Evolutionary conservation across 2,113 vertebrate species (phyloP), one percentile per base, ranked within the genome.

Genomic region (Odocoileus virginianus): DNA sequence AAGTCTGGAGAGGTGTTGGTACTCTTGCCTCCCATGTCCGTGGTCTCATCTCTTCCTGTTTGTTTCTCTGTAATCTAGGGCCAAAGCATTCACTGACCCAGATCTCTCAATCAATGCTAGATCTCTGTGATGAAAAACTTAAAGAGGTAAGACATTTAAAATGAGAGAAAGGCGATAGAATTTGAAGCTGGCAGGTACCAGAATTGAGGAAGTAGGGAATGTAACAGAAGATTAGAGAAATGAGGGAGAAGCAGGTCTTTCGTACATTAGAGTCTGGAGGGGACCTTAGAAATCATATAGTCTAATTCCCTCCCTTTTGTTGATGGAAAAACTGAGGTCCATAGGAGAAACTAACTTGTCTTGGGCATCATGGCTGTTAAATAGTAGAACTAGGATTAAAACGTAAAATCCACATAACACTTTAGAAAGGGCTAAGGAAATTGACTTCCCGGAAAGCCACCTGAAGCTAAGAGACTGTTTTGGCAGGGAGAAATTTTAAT

Each of bases 71-170:
- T 98, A 43, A 97, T 98, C 98, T 98, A 99, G 99, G 99, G 5
- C 99, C 99, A 5, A 99, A 99, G 96, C 99, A 99, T 98, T 99
- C 99, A n/a, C 98, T 99, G 98, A 99, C 99, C 4, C 99, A 99
- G 98, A 99, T 99, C 45, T 99, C 99, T 82, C 99, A 99, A 97
- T 99, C 99, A 83, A 99, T 99, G 99, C 95, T 99, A 97, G 99
- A 99, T 98, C 98, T 99, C 97, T 99, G 99, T 97, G 99, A 99
- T 98, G 98, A 99, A 81, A 99, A 99, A 98, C 99, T 99, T 2
- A 99, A 99, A 98, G 99, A 99, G 99, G 99, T 99, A 98, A 99
- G 99, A 81, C 57, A 79, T 47, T 97, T 60, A 93, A 67, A 95
- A 60, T 7, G 57, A 94, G 61, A 58, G 33, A 83, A 86, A 71